phyloP scores from a whole-genome alignment of 1,140 invertebrate species.

The Capitella teleta region DNA sequence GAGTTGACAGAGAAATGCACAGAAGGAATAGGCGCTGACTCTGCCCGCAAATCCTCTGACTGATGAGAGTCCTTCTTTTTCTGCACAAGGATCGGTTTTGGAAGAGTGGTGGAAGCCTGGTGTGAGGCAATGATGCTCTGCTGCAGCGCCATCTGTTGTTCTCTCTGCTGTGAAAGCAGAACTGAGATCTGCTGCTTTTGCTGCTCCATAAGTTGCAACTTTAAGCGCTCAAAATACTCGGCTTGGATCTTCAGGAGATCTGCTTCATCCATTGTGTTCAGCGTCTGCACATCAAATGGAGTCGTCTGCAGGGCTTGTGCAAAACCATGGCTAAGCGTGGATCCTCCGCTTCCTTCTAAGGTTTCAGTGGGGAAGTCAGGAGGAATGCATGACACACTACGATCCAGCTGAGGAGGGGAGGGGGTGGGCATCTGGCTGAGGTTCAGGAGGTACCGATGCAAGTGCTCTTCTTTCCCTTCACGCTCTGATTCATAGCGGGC shows the following conservation, averaged over 20 bases:
- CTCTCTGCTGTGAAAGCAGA: slow-evolving; percentile 7
- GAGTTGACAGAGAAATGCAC: too few species aligned
- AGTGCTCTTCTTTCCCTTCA: slow-evolving; percentile 9
- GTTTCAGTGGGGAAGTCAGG: not conserved
- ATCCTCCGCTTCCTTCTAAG: not conserved
- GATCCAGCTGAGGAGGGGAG: not conserved
- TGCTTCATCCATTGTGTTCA: slow-evolving; percentile 10
- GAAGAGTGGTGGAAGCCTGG: too few species aligned
- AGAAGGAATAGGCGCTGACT: too few species aligned
- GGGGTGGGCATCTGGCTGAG: slow-evolving; percentile 5
- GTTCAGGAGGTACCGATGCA: not conserved
- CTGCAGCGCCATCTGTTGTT: slow-evolving; percentile 17
- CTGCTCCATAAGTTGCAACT: slow-evolving; percentile 9
- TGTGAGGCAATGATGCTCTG: slow-evolving; percentile 13
- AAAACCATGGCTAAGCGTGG: not conserved
- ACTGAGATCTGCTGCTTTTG: slow-evolving; percentile 4
- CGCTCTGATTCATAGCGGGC: too few species aligned
- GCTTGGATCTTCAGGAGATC: slow-evolving; percentile 18
- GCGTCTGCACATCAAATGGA: not conserved
- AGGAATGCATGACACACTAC: not conserved
- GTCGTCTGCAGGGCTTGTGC: too few species aligned
- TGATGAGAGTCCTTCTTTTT: too few species aligned
- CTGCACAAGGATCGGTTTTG: too few species aligned
- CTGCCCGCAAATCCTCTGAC: too few species aligned
- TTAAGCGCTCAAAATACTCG: slow-evolving; percentile 18